Percentiles rank a stretch among this genome's conserved stretches.
Conservation (phyloP, 2,888 invertebrate species). For the Cephus pulcher region DNA sequence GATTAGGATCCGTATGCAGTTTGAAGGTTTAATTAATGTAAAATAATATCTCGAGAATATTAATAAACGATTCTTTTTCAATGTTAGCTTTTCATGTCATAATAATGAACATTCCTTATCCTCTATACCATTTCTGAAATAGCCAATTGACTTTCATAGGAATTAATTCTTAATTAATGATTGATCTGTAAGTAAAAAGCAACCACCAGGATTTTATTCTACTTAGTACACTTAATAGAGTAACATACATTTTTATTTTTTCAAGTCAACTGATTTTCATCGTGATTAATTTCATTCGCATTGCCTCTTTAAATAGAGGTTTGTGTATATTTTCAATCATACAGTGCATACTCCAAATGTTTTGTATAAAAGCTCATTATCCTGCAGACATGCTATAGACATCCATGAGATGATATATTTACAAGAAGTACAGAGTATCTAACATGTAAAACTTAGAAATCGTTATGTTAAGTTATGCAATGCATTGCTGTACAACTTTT, state of each 20-base stretch:
- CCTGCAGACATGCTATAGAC: background rate
- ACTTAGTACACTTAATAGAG: background rate
- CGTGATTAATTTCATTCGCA: background rate
- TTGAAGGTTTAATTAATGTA: slow-evolving; percentile 43
- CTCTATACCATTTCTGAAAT: background rate
- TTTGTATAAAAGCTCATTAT: no score
- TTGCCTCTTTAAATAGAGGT: no score
- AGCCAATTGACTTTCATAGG: background rate
- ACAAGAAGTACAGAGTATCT: background rate
- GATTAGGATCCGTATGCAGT: background rate
- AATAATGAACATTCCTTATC: background rate
- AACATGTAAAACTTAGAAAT: background rate
- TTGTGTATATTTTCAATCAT: no score
- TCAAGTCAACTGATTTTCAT: background rate
- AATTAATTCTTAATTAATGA: background rate
- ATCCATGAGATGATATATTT: background rate
- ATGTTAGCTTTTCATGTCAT: slow-evolving; percentile 14
- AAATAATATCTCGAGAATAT: slow-evolving; percentile 45
- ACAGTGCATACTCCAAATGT: no score
- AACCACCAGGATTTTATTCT: background rate
- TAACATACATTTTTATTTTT: background rate
- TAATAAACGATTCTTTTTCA: slow-evolving; percentile 50
- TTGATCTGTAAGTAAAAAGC: background rate
- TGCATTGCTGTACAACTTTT: background rate
- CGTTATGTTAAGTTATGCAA: background rate